Evolutionary conservation across 2,888 invertebrate genomes (phyloP).

Genomic region (Harpalus rufipes): DNA sequence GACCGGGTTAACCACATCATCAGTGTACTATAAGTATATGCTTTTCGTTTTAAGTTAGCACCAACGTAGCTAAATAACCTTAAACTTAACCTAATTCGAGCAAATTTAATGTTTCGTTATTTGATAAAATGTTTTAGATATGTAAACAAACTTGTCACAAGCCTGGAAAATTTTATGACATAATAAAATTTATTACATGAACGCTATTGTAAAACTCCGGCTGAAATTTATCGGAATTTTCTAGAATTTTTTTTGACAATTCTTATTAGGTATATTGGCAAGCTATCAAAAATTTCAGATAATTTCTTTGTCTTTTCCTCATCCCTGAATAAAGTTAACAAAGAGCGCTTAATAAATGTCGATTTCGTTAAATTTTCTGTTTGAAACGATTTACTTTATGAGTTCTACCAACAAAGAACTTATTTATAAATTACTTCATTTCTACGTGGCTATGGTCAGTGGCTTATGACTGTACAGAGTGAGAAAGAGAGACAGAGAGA

Average conservation of each 20-base stretch:
- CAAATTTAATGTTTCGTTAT: conserved; percentile 15
- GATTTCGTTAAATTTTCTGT: conserved; percentile 15
- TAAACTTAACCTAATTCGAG: neutral
- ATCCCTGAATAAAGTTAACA: neutral
- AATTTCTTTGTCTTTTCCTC: conserved; percentile 4
- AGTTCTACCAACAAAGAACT: conserved; percentile 28
- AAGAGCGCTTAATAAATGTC: conserved; percentile 5
- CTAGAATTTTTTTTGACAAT: neutral
- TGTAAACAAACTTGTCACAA: conserved; percentile 12
- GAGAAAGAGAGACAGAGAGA: conserved; percentile 28
- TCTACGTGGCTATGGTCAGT: conserved; percentile 26
- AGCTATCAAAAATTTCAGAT: conserved; percentile 27
- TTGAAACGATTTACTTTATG: conserved; percentile 35
- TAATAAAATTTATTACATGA: neutral
- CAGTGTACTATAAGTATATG: neutral
- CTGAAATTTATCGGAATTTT: neutral
- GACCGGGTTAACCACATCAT: no score
- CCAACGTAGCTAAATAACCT: conserved; percentile 16
- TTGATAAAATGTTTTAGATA: conserved; percentile 22
- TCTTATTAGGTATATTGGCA: conserved; percentile 12
- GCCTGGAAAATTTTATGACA: conserved; percentile 12
- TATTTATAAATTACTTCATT: conserved; percentile 37
- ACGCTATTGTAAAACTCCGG: neutral
- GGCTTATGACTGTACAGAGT: conserved; percentile 29
- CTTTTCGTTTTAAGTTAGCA: conserved; percentile 6